These are phyloP conservation scores for Dynastes hyllus DNA, from an alignment of 2,888 invertebrate species.

Conservation along the genomic window DNA sequence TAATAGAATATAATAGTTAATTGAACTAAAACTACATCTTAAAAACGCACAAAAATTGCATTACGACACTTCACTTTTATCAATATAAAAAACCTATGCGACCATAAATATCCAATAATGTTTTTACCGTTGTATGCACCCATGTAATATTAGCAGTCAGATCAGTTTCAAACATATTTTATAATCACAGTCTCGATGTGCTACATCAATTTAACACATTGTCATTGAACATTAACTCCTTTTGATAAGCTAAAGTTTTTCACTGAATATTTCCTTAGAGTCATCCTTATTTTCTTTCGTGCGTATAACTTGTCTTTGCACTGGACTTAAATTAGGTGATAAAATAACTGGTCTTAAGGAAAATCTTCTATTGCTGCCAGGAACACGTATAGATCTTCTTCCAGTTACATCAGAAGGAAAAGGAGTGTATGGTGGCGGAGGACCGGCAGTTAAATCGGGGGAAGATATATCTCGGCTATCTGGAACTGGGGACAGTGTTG, in stretches of 20 bases:
- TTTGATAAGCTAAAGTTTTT: slow-evolving; percentile 61
- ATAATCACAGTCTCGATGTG: background rate
- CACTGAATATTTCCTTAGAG: slow-evolving; percentile 73
- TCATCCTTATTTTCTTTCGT: slow-evolving; percentile 66
- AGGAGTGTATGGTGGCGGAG: slow-evolving; percentile 71
- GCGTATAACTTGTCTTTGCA: slow-evolving; percentile 58
- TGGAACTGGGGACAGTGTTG: slow-evolving; percentile 25
- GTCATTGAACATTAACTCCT: background rate
- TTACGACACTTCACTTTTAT: too few relatives aligned
- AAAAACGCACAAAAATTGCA: too few relatives aligned
- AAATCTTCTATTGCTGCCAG: slow-evolving; percentile 65
- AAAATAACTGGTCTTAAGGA: slow-evolving; percentile 71
- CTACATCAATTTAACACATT: background rate
- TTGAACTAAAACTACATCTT: too few relatives aligned
- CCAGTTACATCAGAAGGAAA: slow-evolving; percentile 58
- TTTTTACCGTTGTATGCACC: too few relatives aligned
- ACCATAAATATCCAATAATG: too few relatives aligned
- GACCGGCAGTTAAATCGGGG: slow-evolving; percentile 54
- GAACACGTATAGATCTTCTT: slow-evolving; percentile 62
- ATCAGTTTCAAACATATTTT: too few relatives aligned
- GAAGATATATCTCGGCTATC: slow-evolving; percentile 10
- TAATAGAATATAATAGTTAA: too few relatives aligned
- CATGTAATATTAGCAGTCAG: too few relatives aligned
- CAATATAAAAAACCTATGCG: too few relatives aligned
- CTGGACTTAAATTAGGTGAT: slow-evolving; percentile 58